These are phyloP conservation scores for Heterodera filipjevi DNA, from an alignment of 2,888 invertebrate genomes.

Conservation along the genomic window DNA sequence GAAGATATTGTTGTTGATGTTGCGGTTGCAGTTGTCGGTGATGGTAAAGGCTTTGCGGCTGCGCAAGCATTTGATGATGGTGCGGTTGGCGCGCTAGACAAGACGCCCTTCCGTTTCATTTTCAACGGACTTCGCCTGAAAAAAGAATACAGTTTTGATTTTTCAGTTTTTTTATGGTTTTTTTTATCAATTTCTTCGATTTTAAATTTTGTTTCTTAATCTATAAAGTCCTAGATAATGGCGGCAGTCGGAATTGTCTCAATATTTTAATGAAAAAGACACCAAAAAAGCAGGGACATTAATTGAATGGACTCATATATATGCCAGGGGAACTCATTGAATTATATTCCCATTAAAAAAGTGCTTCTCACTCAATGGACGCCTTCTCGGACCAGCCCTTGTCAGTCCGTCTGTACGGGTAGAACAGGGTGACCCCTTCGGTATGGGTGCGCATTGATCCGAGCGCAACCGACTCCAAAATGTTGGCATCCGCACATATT, in stretches of 20 bases:
- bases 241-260: too few relatives aligned
- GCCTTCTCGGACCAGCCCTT: slow-evolving; percentile 30
- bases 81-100: too few relatives aligned
- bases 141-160: not conserved
- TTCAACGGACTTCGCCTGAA: slow-evolving; percentile 1
- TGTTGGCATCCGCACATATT: slow-evolving; percentile 81
- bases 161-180: too few relatives aligned
- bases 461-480: slow-evolving; percentile 72
- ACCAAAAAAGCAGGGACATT: too few relatives aligned
- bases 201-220: too few relatives aligned
- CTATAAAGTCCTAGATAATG: too few relatives aligned
- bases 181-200: too few relatives aligned
- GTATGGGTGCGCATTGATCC: slow-evolving; percentile 48
- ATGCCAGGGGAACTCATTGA: too few relatives aligned
- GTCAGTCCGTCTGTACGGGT: slow-evolving; percentile 27
- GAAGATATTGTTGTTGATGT: too few relatives aligned
- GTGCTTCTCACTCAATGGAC: not conserved
- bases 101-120: not conserved
- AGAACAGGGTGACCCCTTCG: slow-evolving; percentile 28
- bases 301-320: too few relatives aligned
- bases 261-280: too few relatives aligned
- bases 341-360: not conserved
- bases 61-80: not conserved
- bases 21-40: not conserved
- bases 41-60: slow-evolving; percentile 2